Percentiles rank a stretch among this genome's conserved stretches.
Evolutionary conservation across 2,113 vertebrate genomes (phyloP).

Genomic region (Bambusicola thoracicus): DNA sequence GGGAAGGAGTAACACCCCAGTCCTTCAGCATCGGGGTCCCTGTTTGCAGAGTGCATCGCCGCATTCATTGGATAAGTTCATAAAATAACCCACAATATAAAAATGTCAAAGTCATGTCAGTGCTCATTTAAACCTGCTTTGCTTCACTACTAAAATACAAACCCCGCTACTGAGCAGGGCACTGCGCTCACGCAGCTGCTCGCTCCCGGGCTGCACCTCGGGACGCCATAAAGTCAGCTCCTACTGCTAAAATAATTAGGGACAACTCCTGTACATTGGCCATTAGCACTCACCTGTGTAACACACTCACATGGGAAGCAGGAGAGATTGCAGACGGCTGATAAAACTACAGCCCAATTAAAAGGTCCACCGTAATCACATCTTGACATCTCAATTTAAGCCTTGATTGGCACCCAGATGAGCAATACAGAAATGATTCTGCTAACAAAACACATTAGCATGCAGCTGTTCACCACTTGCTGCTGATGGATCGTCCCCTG

Average conservation of each 20-base stretch:
- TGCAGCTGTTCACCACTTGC: accelerated
- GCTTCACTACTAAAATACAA: slow-evolving; percentile 52
- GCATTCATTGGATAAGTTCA: neutral
- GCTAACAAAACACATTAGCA: accelerated
- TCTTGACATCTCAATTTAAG: neutral
- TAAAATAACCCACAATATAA: slow-evolving; percentile 64
- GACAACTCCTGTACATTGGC: neutral
- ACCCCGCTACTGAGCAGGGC: slow-evolving; percentile 40
- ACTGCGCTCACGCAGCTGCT: neutral
- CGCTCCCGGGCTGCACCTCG: neutral
- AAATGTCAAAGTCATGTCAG: slow-evolving; percentile 64
- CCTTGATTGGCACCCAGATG: neutral
- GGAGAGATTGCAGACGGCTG: neutral
- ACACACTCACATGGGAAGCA: accelerated
- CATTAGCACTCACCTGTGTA: accelerated
- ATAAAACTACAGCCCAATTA: neutral
- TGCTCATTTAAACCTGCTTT: slow-evolving; percentile 59
- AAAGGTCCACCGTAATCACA: neutral
- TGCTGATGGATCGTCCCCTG: neutral
- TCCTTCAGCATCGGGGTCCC: neutral
- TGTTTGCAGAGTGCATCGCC: neutral
- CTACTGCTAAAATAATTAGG: neutral
- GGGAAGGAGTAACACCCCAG: neutral
- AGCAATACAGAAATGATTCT: accelerated
- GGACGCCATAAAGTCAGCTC: neutral